Percentiles rank a stretch among this genome's conserved stretches.
Conservation (phyloP, 1,140 invertebrate genomes). For the Camponotus vicinus region DNA sequence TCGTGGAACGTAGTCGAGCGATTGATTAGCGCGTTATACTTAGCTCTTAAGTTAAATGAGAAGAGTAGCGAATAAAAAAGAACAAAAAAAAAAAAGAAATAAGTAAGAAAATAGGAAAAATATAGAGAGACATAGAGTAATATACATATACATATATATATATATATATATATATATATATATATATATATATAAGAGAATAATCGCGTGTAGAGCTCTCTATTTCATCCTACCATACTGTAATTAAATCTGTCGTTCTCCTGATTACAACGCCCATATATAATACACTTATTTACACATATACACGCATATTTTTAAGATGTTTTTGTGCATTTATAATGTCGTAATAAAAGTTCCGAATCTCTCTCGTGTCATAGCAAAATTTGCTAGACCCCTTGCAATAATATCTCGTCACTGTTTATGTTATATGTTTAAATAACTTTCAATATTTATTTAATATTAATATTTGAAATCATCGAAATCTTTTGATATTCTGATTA, state of each 20-base stretch:
- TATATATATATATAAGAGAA: slow-evolving; percentile 45
- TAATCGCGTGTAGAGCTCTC: slow-evolving; percentile 68
- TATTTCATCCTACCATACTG: slow-evolving; percentile 70
- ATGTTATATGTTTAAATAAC: background rate
- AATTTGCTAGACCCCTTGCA: slow-evolving; percentile 14
- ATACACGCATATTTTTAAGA: slow-evolving; percentile 79
- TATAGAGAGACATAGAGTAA: slow-evolving; percentile 52
- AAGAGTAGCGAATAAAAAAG: background rate
- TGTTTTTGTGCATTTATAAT: slow-evolving; percentile 83
- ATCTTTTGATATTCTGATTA: background rate
- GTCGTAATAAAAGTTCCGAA: slow-evolving; percentile 80
- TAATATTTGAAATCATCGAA: background rate
- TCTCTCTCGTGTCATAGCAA: slow-evolving; percentile 66
- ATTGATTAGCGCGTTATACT: slow-evolving; percentile 17
- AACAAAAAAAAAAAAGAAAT: slow-evolving; percentile 1
- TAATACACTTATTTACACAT: slow-evolving; percentile 68
- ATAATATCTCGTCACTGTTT: background rate
- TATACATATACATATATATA: slow-evolving; percentile 20
- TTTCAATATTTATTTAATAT: background rate
- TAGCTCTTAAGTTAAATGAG: slow-evolving; percentile 30
- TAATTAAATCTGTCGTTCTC: slow-evolving; percentile 74
- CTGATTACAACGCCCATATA: slow-evolving; percentile 61
- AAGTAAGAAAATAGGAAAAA: slow-evolving; percentile 38
- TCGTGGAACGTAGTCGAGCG: slow-evolving; percentile 10
- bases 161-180: slow-evolving; percentile 2